phyloP scores from a whole-genome alignment of 2,113 vertebrate genomes.

The Callionymus lyra region DNA sequence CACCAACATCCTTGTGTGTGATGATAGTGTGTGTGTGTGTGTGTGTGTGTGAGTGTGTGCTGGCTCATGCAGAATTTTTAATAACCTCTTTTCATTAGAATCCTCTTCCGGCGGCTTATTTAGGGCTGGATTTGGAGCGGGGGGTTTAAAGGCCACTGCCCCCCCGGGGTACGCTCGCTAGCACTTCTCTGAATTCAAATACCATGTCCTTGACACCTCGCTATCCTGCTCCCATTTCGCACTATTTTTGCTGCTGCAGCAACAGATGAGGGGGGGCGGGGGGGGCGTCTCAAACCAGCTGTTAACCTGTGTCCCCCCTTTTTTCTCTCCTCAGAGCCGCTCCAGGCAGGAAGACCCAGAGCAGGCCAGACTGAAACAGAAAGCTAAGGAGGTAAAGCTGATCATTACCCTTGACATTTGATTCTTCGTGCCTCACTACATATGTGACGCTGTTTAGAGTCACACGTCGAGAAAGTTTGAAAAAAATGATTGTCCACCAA shows the following conservation, averaged over 20 bases:
- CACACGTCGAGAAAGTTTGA: conserved; percentile 87
- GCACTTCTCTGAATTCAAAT: conserved; percentile 69
- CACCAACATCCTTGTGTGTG: conserved; percentile 42
- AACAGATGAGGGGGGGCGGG: conserved; percentile 68
- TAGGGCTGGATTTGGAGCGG: conserved; percentile 71
- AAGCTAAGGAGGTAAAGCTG: conserved; percentile 90
- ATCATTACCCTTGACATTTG: conserved; percentile 98
- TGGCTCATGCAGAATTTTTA: conserved; percentile 63
- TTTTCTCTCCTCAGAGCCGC: conserved; percentile 70
- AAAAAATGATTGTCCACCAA: conserved; percentile 76
- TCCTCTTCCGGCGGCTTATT: conserved; percentile 65
- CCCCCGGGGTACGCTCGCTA: conserved; percentile 64
- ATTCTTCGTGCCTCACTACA: conserved; percentile 93
- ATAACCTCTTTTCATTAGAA: conserved; percentile 73
- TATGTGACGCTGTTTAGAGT: conserved; percentile 96
- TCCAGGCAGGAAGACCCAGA: conserved; percentile 92
- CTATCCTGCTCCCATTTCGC: conserved; percentile 70
- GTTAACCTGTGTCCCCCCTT: conserved; percentile 73
- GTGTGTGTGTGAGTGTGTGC: conserved; percentile 27
- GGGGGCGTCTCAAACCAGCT: conserved; percentile 78
- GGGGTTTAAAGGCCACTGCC: conserved; percentile 69
- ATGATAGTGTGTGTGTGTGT: conserved; percentile 16
- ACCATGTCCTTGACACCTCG: conserved; percentile 75
- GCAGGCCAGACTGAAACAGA: conserved; percentile 87
- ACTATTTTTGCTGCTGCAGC: conserved; percentile 75